Evolutionary conservation across 2,888 invertebrate genomes (phyloP).

Genomic region (Euproctis similis): DNA sequence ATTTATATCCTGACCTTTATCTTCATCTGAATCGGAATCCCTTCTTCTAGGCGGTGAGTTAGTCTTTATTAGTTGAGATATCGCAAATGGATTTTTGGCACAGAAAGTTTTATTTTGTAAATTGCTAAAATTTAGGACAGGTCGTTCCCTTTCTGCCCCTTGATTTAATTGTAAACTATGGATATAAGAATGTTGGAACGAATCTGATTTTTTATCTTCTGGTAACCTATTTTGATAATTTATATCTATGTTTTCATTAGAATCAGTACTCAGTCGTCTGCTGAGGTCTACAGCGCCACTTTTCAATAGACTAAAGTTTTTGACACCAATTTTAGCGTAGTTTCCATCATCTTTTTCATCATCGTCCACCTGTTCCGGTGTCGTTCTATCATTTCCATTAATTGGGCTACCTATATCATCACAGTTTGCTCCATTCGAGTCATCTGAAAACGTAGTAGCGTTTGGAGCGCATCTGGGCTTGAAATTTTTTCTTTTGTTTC

Average conservation of each 20-base stretch:
- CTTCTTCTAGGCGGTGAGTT: constrained; percentile 73
- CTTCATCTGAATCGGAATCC: constrained; percentile 68
- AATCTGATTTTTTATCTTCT: constrained; percentile 61
- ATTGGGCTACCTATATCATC: constrained; percentile 46
- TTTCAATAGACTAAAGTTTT: constrained; percentile 68
- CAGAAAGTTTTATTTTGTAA: constrained; percentile 71
- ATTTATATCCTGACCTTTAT: constrained; percentile 67
- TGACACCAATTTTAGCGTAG: constrained; percentile 65
- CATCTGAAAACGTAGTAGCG: constrained; percentile 65
- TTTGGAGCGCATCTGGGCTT: constrained; percentile 83
- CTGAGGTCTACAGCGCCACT: constrained; percentile 68
- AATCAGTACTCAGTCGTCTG: constrained; percentile 67
- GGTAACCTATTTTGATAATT: constrained; percentile 65
- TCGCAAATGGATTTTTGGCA: constrained; percentile 76
- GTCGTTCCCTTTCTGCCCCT: constrained; percentile 52
- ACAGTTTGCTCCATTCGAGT: constrained; percentile 58
- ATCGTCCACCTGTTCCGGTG: constrained; percentile 48
- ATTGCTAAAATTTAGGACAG: constrained; percentile 65
- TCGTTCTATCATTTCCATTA: constrained; percentile 59
- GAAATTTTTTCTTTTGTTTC: constrained; percentile 87
- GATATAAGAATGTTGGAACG: constrained; percentile 69
- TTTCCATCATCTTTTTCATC: constrained; percentile 40
- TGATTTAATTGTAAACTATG: constrained; percentile 65
- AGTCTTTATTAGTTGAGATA: constrained; percentile 72
- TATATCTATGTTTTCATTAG: constrained; percentile 70